These are phyloP conservation scores for Ormia ochracea DNA, from an alignment of 2,888 invertebrate genomes.

Conservation along the genomic window DNA sequence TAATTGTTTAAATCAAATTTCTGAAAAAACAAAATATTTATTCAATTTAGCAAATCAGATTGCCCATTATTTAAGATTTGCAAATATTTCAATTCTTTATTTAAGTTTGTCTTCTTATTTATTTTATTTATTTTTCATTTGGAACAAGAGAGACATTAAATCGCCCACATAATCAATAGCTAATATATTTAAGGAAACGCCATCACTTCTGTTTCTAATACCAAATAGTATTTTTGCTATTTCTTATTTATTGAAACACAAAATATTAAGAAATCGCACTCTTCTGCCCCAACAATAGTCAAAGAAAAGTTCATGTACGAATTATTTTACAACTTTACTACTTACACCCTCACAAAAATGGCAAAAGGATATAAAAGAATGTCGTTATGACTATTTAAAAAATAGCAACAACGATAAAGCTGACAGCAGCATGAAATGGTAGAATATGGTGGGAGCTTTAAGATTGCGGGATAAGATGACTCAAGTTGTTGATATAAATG, in stretches of 20 bases:
- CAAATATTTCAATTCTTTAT: no score
- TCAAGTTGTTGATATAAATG: background rate
- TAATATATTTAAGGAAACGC: background rate
- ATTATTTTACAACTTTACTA: slow-evolving; percentile 13
- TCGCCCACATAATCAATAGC: slow-evolving; percentile 52
- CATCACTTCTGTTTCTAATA: background rate
- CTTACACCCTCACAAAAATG: background rate
- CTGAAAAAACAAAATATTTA: no score
- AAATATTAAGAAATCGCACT: background rate
- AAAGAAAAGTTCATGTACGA: slow-evolving; percentile 4
- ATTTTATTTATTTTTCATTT: background rate
- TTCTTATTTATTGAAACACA: background rate
- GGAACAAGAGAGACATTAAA: slow-evolving; percentile 25
- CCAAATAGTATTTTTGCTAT: background rate
- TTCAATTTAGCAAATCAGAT: no score
- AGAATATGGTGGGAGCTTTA: slow-evolving; percentile 18
- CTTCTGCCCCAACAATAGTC: background rate
- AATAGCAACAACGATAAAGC: background rate
- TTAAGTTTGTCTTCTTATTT: no score
- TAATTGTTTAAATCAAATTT: no score
- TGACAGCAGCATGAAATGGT: slow-evolving; percentile 32
- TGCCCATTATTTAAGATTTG: no score
- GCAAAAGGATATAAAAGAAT: background rate
- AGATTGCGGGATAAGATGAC: background rate
- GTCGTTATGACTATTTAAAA: slow-evolving; percentile 8